A percentile compares a stretch with the other conserved stretches of the same genome.
These are phyloP conservation scores for Drosophila mimetica DNA, from an alignment of 2,888 invertebrate genomes.

Conservation along the genomic window DNA sequence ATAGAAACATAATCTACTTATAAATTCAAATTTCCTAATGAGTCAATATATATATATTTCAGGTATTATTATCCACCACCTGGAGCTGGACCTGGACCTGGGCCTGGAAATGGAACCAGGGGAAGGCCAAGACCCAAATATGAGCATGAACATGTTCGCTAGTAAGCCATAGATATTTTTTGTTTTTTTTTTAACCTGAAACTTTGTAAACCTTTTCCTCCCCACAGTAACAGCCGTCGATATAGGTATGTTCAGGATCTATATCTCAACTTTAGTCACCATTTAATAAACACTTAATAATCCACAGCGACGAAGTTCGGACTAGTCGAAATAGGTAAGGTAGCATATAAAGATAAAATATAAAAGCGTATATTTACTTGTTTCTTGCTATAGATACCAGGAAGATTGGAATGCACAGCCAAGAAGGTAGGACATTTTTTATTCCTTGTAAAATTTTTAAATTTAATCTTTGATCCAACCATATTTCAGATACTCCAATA, in stretches of 20 bases:
- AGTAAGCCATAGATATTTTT: constrained; percentile 13
- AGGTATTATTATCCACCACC: constrained; percentile 16
- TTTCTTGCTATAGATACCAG: neutral
- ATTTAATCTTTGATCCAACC: neutral
- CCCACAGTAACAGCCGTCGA: neutral
- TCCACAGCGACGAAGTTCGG: constrained; percentile 1
- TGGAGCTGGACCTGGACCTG: neutral
- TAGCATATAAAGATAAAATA: neutral
- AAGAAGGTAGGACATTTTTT: neutral
- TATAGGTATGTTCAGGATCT: neutral
- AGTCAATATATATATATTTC: too few relatives aligned
- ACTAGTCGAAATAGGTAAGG: neutral
- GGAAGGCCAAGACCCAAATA: neutral
- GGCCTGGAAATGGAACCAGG: neutral
- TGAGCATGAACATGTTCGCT: neutral
- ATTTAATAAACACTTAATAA: neutral
- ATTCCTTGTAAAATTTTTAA: neutral
- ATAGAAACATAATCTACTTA: too few relatives aligned
- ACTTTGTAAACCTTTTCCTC: neutral
- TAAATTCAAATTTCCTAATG: too few relatives aligned
- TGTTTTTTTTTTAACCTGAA: neutral
- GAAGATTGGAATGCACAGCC: neutral
- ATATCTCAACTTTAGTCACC: neutral
- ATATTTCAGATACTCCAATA: neutral
- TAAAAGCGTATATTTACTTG: neutral